Conservation (phyloP, 2,113 vertebrate genomes). For the Odocoileus virginianus region DNA sequence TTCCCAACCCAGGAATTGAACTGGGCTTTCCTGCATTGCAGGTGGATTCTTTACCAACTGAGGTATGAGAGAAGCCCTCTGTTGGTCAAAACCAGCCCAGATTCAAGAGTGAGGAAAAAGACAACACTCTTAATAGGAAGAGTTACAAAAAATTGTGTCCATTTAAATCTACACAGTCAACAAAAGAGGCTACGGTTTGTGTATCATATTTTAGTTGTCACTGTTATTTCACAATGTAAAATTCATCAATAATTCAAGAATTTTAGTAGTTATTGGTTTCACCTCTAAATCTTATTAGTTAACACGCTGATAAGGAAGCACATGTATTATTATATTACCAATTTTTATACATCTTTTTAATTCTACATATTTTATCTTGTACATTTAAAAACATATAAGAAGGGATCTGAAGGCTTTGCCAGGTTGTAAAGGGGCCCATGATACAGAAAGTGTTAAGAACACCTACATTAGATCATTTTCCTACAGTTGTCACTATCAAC, state of each 20-base stretch:
- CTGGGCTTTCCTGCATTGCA: not conserved
- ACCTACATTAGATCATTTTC: not conserved
- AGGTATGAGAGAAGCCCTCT: not conserved
- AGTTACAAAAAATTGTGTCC: not conserved
- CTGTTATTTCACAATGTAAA: not conserved
- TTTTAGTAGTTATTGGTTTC: not conserved
- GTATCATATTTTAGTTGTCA: not conserved
- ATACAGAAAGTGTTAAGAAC: not conserved
- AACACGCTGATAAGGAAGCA: not conserved
- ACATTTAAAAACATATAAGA: not conserved
- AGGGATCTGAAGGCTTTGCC: not conserved
- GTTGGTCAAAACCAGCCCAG: not conserved
- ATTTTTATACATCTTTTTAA: not conserved
- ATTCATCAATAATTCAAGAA: not conserved
- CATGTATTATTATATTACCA: not conserved
- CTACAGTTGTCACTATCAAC: not conserved
- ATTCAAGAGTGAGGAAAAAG: not conserved
- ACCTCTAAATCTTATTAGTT: not conserved
- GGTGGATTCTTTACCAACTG: not conserved
- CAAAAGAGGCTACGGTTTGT: not conserved
- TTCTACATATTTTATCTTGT: not conserved
- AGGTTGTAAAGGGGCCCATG: not conserved
- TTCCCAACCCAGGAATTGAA: not conserved
- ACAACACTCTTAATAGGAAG: not conserved
- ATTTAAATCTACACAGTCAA: not conserved